Conservation (phyloP, 2,888 invertebrate genomes). For the Monopis laevigella region DNA sequence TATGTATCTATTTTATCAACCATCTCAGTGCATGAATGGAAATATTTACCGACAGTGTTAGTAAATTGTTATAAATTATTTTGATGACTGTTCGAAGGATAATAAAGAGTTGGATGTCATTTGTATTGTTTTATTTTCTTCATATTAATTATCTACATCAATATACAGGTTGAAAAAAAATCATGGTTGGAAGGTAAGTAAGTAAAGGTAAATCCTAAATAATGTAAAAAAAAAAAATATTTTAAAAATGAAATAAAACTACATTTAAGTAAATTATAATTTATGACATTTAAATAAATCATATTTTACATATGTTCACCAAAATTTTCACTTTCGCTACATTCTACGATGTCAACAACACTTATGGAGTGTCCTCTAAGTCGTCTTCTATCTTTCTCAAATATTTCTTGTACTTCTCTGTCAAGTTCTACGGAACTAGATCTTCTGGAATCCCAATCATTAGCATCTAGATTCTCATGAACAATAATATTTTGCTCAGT, state of each 20-base stretch:
- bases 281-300: too few species aligned
- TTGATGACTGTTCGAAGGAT: constrained; percentile 70
- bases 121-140: constrained; percentile 13
- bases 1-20: constrained; percentile 46
- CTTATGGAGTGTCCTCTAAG: constrained; percentile 21
- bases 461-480: constrained; percentile 33
- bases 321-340: constrained; percentile 26
- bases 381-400: constrained; percentile 36
- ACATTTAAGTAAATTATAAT: too few species aligned
- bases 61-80: constrained; percentile 71
- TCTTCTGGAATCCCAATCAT: constrained; percentile 34
- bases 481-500: constrained; percentile 39
- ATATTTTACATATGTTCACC: constrained; percentile 34
- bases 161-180: too few species aligned
- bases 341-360: not conserved
- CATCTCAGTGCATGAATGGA: constrained; percentile 62
- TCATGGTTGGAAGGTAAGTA: too few species aligned
- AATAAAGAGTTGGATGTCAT: constrained; percentile 70
- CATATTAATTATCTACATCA: not conserved
- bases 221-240: too few species aligned
- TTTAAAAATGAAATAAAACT: too few species aligned
- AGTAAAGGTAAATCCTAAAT: too few species aligned
- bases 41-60: constrained; percentile 67
- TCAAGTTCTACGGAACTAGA: constrained; percentile 52
- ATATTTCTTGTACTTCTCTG: constrained; percentile 49